phyloP scores from a whole-genome alignment of 2,888 invertebrate species.

The Tachystola acroxantha region DNA sequence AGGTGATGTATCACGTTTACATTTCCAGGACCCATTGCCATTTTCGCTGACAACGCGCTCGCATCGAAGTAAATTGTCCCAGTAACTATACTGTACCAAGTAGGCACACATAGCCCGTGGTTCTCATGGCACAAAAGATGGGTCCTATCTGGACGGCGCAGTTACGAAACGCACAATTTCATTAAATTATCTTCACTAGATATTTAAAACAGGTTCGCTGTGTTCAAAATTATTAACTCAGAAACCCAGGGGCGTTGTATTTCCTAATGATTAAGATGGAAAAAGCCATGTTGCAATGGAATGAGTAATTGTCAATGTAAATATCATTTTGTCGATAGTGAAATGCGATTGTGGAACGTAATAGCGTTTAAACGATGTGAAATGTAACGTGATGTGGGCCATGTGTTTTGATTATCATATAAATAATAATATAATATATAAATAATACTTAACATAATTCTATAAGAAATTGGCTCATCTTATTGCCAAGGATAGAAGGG shows the following conservation, averaged over 20 bases:
- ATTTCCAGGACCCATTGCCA: no score
- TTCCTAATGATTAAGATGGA: constrained; percentile 23
- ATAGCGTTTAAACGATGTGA: constrained; percentile 16
- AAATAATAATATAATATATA: no score
- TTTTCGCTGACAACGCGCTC: no score
- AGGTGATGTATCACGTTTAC: no score
- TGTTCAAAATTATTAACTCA: constrained; percentile 23
- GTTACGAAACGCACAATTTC: constrained; percentile 46
- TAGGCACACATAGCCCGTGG: neutral
- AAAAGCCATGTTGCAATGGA: constrained; percentile 10
- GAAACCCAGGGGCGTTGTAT: constrained; percentile 31
- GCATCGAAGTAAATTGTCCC: no score
- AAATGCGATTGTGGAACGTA: constrained; percentile 19
- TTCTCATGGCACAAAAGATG: constrained; percentile 25
- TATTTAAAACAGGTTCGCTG: constrained; percentile 31
- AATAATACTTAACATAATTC: no score
- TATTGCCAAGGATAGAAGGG: no score
- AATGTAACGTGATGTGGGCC: constrained; percentile 9
- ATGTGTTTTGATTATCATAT: no score
- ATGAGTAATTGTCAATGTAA: constrained; percentile 37
- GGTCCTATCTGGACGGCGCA: constrained; percentile 6
- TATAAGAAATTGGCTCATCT: no score
- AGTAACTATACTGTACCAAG: no score
- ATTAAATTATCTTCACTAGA: constrained; percentile 35
- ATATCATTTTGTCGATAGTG: constrained; percentile 27